A percentile compares a stretch with the other conserved stretches of the same genome.
These are phyloP conservation scores for Pseudachorutes palmiensis DNA, from an alignment of 1,140 invertebrate genomes.

Conservation along the genomic window DNA sequence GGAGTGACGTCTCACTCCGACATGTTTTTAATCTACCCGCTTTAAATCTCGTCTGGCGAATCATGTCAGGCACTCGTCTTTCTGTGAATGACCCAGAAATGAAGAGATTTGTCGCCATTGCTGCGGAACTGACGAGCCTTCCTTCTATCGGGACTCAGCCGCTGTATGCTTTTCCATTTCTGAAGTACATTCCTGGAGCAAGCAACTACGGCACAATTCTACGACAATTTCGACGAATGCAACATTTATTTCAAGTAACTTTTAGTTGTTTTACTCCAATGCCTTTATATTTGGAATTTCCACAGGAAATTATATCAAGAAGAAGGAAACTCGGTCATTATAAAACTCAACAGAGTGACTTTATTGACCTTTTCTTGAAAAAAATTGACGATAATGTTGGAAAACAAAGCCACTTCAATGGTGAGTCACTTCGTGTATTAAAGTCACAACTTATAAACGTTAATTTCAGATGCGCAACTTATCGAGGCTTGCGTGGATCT, in stretches of 20 bases:
- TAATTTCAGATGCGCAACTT: not conserved
- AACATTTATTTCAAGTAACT: not conserved
- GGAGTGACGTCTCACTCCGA: not conserved
- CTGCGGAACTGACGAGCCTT: not conserved
- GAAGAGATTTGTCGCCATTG: not conserved
- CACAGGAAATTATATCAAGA: not conserved
- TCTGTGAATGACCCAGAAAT: not conserved
- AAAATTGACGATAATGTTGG: not conserved
- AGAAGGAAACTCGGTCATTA: not conserved
- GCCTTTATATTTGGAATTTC: not conserved
- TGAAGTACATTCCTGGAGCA: not conserved
- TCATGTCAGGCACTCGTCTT: constrained; percentile 1
- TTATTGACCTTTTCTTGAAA: not conserved
- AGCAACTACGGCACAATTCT: not conserved
- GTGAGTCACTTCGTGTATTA: not conserved
- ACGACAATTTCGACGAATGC: not conserved
- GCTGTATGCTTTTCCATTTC: constrained; percentile 7
- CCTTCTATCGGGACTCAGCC: not conserved
- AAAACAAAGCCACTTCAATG: not conserved
- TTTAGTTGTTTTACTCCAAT: not conserved
- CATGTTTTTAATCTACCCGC: not conserved
- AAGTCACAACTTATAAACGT: not conserved
- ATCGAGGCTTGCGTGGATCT: constrained; percentile 8
- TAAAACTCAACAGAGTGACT: constrained; percentile 4
- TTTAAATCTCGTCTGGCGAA: constrained; percentile 14